A percentile compares a stretch with the other conserved stretches of the same genome.
Evolutionary conservation across 2,113 vertebrate genomes (phyloP).

Genomic region (Brachyhypopomus occidentalis): DNA sequence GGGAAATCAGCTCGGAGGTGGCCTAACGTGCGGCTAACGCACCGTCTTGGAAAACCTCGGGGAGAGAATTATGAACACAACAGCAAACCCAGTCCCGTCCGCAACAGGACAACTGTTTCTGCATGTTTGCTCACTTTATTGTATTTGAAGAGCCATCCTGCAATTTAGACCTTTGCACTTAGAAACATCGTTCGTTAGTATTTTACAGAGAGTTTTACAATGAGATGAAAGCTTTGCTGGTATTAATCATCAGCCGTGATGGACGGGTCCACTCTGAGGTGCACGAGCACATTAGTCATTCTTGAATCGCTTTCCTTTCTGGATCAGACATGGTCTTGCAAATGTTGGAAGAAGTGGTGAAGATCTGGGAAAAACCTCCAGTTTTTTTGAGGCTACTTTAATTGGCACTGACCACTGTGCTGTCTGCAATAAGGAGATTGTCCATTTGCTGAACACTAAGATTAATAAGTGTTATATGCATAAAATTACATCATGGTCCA

Average conservation of each 20-base stretch:
- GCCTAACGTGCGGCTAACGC: no score
- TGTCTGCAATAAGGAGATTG: slow-evolving; percentile 31
- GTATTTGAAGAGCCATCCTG: no score
- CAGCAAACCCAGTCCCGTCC: no score
- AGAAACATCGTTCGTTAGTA: neutral
- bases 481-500: slow-evolving; percentile 72
- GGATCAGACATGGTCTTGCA: slow-evolving; percentile 8
- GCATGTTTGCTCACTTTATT: neutral
- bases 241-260: neutral
- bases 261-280: neutral
- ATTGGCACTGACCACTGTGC: slow-evolving; percentile 22
- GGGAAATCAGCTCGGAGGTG: no score
- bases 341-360: slow-evolving; percentile 12
- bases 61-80: no score
- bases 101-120: no score
- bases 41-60: no score
- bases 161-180: neutral
- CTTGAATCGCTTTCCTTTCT: slow-evolving; percentile 6
- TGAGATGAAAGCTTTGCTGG: neutral
- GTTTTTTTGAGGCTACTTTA: slow-evolving; percentile 26
- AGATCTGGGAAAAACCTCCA: no score
- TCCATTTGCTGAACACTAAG: slow-evolving; percentile 63
- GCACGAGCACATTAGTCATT: slow-evolving; percentile 16
- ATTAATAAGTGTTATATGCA: slow-evolving; percentile 79
- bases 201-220: neutral